Evolutionary conservation across 2,888 invertebrate species (phyloP).

Genomic region (Phanerotoma sp.): DNA sequence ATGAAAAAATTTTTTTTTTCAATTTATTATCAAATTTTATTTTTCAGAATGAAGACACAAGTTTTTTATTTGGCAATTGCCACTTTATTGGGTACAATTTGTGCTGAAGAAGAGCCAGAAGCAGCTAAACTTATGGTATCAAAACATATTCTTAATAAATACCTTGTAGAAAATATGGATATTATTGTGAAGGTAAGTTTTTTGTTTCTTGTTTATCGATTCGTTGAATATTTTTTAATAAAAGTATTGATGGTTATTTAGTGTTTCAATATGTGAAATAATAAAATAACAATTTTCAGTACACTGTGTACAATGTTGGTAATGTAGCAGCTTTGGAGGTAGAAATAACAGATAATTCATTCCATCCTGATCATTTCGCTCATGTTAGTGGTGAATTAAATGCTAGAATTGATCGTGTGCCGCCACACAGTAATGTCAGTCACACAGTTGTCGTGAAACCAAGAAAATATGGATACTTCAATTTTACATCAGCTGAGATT

Average conservation of each 20-base stretch:
- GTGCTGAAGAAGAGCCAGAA: conserved; percentile 65
- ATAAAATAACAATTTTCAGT: conserved; percentile 56
- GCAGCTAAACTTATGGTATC: conserved; percentile 84
- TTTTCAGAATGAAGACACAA: conserved; percentile 53
- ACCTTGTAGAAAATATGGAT: conserved; percentile 95
- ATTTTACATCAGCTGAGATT: conserved; percentile 94
- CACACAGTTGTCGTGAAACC: conserved; percentile 93
- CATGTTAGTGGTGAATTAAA: conserved; percentile 84
- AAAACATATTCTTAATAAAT: conserved; percentile 94
- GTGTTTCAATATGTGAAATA: not conserved
- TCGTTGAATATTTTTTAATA: not conserved
- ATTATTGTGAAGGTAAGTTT: conserved; percentile 76
- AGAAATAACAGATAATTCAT: conserved; percentile 84
- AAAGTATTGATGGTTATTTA: not conserved
- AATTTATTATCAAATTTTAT: conserved; percentile 12
- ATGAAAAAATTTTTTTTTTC: not conserved
- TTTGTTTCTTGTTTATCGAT: not conserved
- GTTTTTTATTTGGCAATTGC: conserved; percentile 58
- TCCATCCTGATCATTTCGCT: conserved; percentile 89
- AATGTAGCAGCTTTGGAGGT: conserved; percentile 88
- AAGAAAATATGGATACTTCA: conserved; percentile 89
- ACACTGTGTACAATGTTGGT: conserved; percentile 92
- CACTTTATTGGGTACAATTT: conserved; percentile 58
- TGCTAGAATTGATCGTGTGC: conserved; percentile 83
- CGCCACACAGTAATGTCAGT: conserved; percentile 90